phyloP scores from a whole-genome alignment of 2,888 invertebrate species.

The Rhopalosiphum nymphaeae region DNA sequence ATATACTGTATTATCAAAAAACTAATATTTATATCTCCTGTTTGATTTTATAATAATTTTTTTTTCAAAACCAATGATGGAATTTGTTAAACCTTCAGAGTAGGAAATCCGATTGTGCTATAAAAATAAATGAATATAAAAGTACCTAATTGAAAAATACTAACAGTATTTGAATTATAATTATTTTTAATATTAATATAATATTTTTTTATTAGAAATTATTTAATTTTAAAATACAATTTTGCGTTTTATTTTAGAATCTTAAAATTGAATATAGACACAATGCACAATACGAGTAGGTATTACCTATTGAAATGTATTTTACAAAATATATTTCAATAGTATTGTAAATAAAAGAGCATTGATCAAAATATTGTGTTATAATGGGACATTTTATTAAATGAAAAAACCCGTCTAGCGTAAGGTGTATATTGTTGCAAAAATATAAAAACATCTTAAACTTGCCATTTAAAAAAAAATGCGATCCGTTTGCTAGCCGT shows the following conservation, averaged over 20 bases:
- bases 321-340: neutral
- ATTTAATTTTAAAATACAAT: neutral
- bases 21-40: neutral
- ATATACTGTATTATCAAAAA: neutral
- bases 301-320: neutral
- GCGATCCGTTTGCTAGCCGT: neutral
- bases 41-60: neutral
- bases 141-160: neutral
- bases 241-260: neutral
- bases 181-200: neutral
- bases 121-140: neutral
- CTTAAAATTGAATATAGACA: neutral
- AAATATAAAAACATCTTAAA: neutral
- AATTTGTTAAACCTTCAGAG: neutral
- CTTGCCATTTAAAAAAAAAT: slow-evolving; percentile 10
- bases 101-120: neutral
- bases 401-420: neutral
- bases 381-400: neutral
- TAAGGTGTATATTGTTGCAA: neutral
- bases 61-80: neutral
- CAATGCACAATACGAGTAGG: neutral
- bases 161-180: neutral
- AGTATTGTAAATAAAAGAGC: neutral
- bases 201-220: neutral
- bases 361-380: neutral